Conservation (phyloP, 2,797 vertebrate genomes). For the Nyctalus aviator region DNA sequence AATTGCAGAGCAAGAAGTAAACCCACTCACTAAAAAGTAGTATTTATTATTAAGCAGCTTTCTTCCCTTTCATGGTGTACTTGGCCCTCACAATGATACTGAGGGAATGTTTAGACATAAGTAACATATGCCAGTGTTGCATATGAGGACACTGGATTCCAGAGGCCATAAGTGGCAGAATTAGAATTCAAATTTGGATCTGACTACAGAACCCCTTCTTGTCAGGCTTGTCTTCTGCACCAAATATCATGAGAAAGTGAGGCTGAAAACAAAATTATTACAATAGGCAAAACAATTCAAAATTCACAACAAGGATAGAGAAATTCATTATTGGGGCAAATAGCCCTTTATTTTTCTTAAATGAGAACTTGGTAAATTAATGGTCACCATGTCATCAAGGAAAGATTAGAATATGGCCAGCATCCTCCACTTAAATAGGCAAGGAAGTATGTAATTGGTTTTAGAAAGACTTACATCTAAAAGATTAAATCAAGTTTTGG, state of each 20-base stretch:
- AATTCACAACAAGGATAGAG: background rate
- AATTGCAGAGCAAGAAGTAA: background rate
- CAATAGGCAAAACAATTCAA: conserved; percentile 7
- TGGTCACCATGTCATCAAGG: conserved; percentile 51
- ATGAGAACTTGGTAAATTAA: conserved; percentile 54
- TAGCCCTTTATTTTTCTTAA: conserved; percentile 56
- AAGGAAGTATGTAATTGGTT: conserved; percentile 74
- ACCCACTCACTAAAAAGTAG: background rate
- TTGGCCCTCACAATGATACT: background rate
- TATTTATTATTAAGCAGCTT: background rate
- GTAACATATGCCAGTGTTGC: background rate
- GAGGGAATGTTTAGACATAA: background rate
- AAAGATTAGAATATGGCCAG: conserved; percentile 65
- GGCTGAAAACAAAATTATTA: background rate
- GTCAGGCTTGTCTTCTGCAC: background rate
- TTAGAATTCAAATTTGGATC: background rate
- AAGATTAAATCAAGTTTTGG: conserved; percentile 79
- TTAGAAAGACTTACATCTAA: conserved; percentile 75
- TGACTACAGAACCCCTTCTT: background rate
- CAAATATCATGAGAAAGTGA: background rate
- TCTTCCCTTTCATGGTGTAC: background rate
- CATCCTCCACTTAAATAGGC: conserved; percentile 59
- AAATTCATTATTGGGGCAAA: conserved; percentile 46
- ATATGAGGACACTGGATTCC: background rate
- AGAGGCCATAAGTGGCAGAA: background rate